Evolutionary conservation across 2,113 vertebrate genomes (phyloP).

Genomic region (Notothenia coriiceps): DNA sequence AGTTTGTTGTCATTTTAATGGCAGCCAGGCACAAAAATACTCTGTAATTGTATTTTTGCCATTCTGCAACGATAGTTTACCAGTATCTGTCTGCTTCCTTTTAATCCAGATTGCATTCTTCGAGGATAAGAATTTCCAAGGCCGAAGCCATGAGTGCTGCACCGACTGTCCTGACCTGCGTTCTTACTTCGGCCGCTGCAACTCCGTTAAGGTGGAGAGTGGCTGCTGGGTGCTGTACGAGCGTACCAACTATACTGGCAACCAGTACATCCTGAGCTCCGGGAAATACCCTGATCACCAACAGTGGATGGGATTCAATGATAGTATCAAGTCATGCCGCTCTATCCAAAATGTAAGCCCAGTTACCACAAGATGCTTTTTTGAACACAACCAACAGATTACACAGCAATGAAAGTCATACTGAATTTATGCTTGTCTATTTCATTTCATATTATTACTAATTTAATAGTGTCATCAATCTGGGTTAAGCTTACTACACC

Average conservation of each 20-base stretch:
- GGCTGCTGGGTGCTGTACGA: slow-evolving; percentile 82
- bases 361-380: not conserved
- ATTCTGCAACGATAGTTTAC: not conserved
- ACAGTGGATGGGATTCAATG: slow-evolving; percentile 77
- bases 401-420: not conserved
- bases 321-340: slow-evolving; percentile 78
- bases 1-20: not conserved
- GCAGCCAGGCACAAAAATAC: not conserved
- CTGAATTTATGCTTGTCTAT: not conserved
- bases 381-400: not conserved
- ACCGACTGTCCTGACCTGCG: slow-evolving; percentile 75
- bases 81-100: slow-evolving; percentile 1
- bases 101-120: slow-evolving; percentile 72
- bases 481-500: not conserved
- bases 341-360: slow-evolving; percentile 71
- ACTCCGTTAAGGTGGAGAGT: slow-evolving; percentile 78
- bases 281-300: slow-evolving; percentile 79
- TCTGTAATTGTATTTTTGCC: not conserved
- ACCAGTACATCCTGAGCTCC: slow-evolving; percentile 76
- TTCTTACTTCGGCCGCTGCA: slow-evolving; percentile 76
- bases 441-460: not conserved
- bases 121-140: slow-evolving; percentile 78
- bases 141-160: slow-evolving; percentile 72
- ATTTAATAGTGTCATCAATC: not conserved
- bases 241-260: slow-evolving; percentile 69